A percentile compares a stretch with the other conserved stretches of the same genome.
Evolutionary conservation across 2,888 invertebrate species (phyloP).

Genomic region (Lithosia quadra): DNA sequence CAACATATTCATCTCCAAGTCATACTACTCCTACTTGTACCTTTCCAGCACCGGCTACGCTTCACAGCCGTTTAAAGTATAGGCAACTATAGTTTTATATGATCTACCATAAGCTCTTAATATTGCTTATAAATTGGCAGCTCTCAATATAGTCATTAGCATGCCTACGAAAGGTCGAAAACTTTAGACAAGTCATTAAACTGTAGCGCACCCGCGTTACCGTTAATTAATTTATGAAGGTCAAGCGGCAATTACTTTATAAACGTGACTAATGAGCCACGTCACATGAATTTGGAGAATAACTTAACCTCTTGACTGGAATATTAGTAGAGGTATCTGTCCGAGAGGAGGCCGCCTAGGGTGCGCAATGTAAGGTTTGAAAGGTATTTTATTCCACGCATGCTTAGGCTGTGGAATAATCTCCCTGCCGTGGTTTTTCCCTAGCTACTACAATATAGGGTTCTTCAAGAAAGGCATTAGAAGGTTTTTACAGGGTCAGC

Average conservation of each 20-base stretch:
- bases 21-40: neutral
- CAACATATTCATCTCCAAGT: neutral
- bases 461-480: no score
- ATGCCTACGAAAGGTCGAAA: neutral
- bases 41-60: neutral
- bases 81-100: no score
- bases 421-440: no score
- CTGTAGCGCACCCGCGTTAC: neutral
- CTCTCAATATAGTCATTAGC: constrained; percentile 4
- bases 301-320: no score
- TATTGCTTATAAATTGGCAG: neutral
- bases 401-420: no score
- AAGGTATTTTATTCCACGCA: no score
- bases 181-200: constrained; percentile 7
- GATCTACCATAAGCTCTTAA: neutral
- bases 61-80: no score
- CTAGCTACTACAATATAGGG: no score
- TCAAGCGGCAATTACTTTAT: neutral
- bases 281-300: neutral
- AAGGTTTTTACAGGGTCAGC: no score
- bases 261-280: neutral
- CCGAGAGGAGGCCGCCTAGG: no score
- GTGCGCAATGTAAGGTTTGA: no score
- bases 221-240: constrained; percentile 4
- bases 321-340: no score